Conservation (phyloP, 2,888 invertebrate species). For the Ditula angustiorana region DNA sequence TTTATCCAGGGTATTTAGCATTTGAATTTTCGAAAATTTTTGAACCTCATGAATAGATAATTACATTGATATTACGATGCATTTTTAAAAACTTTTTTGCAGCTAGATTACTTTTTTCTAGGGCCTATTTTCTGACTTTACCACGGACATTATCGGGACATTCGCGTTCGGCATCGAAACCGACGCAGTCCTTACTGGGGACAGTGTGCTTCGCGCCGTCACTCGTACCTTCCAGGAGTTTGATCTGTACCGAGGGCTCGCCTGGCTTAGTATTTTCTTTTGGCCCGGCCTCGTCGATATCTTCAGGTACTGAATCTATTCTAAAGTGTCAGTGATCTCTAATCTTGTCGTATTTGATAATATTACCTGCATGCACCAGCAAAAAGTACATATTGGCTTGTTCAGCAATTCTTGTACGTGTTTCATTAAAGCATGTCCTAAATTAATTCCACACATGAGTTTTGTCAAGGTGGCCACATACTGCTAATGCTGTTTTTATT, state of each 20-base stretch:
- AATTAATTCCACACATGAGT: too few species aligned
- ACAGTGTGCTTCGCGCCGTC: constrained; percentile 54
- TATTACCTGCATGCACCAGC: too few species aligned
- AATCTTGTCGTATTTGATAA: background rate
- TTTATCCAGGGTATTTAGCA: background rate
- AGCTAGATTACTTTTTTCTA: constrained; percentile 40
- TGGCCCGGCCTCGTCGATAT: constrained; percentile 57
- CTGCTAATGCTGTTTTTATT: too few species aligned
- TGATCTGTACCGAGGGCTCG: constrained; percentile 50
- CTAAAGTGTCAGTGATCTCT: too few species aligned
- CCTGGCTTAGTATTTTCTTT: constrained; percentile 63
- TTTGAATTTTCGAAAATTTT: background rate
- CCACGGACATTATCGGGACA: constrained; percentile 54
- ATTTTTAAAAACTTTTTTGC: too few species aligned
- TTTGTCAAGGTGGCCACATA: too few species aligned
- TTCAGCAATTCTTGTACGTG: background rate
- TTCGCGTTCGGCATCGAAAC: constrained; percentile 52
- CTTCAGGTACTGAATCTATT: constrained; percentile 49
- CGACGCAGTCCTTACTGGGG: constrained; percentile 51
- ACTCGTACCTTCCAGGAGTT: constrained; percentile 56
- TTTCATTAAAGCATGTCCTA: background rate
- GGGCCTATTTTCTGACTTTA: constrained; percentile 49
- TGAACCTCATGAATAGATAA: too few species aligned
- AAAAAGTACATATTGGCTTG: too few species aligned
- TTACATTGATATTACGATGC: too few species aligned